Base-by-base conservation (phyloP, 2,113 vertebrate genomes). In the Sula dactylatra region DNA sequence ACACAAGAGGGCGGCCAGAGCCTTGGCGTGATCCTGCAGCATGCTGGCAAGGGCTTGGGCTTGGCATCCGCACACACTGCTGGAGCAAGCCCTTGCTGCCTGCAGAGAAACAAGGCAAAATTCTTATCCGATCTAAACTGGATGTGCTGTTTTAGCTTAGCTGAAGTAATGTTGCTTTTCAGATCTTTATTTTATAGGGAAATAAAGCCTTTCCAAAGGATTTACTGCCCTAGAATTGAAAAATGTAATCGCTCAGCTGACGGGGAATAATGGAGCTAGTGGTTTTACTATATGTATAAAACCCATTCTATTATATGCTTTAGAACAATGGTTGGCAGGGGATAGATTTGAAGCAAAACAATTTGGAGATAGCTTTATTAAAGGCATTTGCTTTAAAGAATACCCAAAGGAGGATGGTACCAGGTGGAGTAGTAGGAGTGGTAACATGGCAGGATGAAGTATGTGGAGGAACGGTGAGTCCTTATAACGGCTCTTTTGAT, bases 61-160 rank as follows among this genome's bases (percentile, higher is more conserved):
- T 54, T 87, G 82, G 74, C 78, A 50, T 7, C 1, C 0, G 1
- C 5, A 0, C 4, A 0, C 1, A 4, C 69, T 4, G 44, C 62
- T 70, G 71, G 47, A 47, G 54, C 6, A 1, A 55, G n/a, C 12
- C 47, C 36, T 18, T 11, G 24, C 47, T 91, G 81, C 65, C 70
- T 79, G 34, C 1, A 0, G 13, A 62, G 38, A 34, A 61, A 38
- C 13, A 3, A 52, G 55, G 64, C 25, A 36, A 7, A 32, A 13
- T 12, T 52, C 89, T 76, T 59, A 42, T 50, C 72, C 4, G 7
- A 3, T 22, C 62, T 36, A 15, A 77, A 29, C 71, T 42, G 45
- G 18, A 24, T 62, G 76, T 49, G 67, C 44, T 80, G 54, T 6
- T 82, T 32, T 29, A 69, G 62, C 54, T 85, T 85, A 52, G 54